Percentiles rank a stretch among this genome's conserved stretches.
These are phyloP conservation scores for Stomatorhinus walkeri DNA, from an alignment of 2,797 vertebrate species.

Conservation along the genomic window DNA sequence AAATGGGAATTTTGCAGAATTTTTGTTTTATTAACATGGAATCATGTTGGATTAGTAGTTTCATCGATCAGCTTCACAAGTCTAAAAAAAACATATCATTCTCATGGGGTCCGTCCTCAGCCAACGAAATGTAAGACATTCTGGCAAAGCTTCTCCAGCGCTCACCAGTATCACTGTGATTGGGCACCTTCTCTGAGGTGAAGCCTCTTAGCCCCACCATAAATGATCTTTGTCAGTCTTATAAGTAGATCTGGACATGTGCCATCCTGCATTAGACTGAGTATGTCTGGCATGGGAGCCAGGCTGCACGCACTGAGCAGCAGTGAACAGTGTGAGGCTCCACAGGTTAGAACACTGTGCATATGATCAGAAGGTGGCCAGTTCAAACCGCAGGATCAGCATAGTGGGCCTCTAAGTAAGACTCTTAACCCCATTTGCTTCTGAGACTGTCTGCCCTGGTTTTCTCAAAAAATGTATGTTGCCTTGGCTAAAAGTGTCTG, in stretches of 20 bases:
- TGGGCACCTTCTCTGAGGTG: constrained; percentile 12
- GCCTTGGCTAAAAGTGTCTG: background rate
- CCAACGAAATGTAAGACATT: background rate
- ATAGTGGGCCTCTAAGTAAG: background rate
- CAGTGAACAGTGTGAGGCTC: background rate
- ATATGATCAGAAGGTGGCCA: background rate
- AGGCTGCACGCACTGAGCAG: background rate
- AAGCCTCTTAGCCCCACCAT: background rate
- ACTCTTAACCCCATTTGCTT: background rate
- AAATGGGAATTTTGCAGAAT: background rate
- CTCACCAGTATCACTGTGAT: constrained; percentile 22
- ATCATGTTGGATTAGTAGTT: background rate
- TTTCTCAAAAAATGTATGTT: background rate
- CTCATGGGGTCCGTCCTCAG: background rate
- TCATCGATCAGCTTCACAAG: background rate
- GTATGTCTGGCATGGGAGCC: background rate
- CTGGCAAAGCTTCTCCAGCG: background rate
- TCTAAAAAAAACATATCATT: constrained; percentile 13
- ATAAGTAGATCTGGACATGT: constrained; percentile 18
- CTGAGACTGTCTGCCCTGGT: background rate
- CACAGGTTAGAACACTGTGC: background rate
- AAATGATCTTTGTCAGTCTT: constrained; percentile 24
- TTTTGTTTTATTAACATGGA: background rate
- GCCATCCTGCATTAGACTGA: background rate
- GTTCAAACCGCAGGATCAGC: background rate